Evolutionary conservation across 1,140 invertebrate species (phyloP).

Genomic region (Drosophila sproati): DNA sequence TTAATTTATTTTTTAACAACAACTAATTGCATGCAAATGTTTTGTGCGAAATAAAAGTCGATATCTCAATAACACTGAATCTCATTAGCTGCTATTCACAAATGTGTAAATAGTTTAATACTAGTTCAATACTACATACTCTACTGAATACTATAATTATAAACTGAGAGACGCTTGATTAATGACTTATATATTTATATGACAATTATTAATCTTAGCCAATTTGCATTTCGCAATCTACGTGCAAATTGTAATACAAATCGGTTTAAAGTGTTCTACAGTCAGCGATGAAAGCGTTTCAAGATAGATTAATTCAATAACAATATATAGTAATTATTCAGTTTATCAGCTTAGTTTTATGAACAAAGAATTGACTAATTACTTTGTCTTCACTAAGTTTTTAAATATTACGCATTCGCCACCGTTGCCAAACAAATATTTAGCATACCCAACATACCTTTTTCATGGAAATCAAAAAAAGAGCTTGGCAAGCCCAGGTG

Average conservation of each 20-base stretch:
- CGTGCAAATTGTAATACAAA: conserved; percentile 30
- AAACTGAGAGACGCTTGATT: conserved; percentile 36
- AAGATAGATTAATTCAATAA: neutral
- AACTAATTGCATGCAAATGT: neutral
- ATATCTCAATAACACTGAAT: conserved; percentile 4
- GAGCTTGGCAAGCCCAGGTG: neutral
- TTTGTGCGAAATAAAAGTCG: conserved; percentile 1
- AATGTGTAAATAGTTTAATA: conserved; percentile 27
- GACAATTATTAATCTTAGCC: conserved; percentile 27
- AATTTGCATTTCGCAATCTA: conserved; percentile 47
- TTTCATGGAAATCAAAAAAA: conserved; percentile 51
- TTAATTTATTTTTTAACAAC: conserved; percentile 8
- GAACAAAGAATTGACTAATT: conserved; percentile 1
- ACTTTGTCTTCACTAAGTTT: neutral
- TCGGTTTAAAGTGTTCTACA: conserved; percentile 28
- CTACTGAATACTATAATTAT: conserved; percentile 33
- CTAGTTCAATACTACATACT: conserved; percentile 28
- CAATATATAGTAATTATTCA: neutral
- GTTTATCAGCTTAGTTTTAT: conserved; percentile 1
- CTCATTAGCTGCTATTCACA: conserved; percentile 27
- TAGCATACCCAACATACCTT: conserved; percentile 37
- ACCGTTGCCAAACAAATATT: conserved; percentile 20
- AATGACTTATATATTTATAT: conserved; percentile 28
- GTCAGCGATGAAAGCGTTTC: conserved; percentile 11
- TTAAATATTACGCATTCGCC: conserved; percentile 62